A percentile compares a stretch with the other conserved stretches of the same genome.
These are phyloP conservation scores for western clawed frog (Xenopus tropicalis) DNA, from an alignment of 2,113 vertebrate species.

Conservation along the genomic window DNA sequence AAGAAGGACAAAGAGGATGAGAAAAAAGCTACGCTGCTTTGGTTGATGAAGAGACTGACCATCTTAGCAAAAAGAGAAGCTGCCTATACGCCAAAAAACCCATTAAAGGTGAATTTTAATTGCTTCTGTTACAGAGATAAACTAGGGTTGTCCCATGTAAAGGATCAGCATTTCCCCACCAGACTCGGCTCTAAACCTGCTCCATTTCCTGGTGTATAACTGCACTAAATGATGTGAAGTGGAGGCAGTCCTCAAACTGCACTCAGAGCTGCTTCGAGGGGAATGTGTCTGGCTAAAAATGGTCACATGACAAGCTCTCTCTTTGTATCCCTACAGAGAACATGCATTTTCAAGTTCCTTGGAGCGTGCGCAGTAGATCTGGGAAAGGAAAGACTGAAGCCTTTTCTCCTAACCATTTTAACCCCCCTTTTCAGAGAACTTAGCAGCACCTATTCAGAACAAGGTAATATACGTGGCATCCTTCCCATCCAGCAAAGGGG, in stretches of 20 bases:
- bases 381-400: slow-evolving; percentile 76
- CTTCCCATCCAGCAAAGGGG: background rate
- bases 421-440: slow-evolving; percentile 86
- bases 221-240: no score
- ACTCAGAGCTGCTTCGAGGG: no score
- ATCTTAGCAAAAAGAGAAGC: slow-evolving; percentile 85
- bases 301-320: background rate
- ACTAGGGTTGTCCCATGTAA: no score
- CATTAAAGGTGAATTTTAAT: slow-evolving; percentile 73
- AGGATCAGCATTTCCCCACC: no score
- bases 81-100: slow-evolving; percentile 79
- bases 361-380: slow-evolving; percentile 88
- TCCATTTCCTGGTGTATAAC: no score
- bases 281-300: no score
- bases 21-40: slow-evolving; percentile 74
- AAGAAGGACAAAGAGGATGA: slow-evolving; percentile 50
- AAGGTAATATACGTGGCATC: slow-evolving; percentile 71
- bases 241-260: no score
- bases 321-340: slow-evolving; percentile 73
- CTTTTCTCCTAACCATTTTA: slow-evolving; percentile 82
- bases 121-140: no score
- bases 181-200: no score
- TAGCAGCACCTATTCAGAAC: slow-evolving; percentile 91
- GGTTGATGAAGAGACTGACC: slow-evolving; percentile 86
- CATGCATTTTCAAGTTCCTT: slow-evolving; percentile 91